These are phyloP conservation scores for Teleopsis dalmanni DNA, from an alignment of 1,140 invertebrate genomes.

Conservation along the genomic window DNA sequence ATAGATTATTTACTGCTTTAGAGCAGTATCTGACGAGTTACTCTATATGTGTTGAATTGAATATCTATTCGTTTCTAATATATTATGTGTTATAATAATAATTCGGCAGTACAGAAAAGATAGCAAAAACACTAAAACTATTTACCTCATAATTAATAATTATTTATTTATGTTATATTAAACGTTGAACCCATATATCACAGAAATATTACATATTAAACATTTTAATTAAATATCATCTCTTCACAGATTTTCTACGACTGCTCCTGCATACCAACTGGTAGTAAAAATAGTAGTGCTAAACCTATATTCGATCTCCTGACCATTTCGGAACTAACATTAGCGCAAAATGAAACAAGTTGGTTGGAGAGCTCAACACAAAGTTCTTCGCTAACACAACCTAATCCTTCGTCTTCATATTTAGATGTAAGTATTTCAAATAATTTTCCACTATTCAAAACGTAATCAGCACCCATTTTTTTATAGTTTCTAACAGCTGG, in stretches of 20 bases:
- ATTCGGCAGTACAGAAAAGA: too few species aligned
- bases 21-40: too few species aligned
- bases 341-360: neutral
- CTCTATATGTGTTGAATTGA: too few species aligned
- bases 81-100: too few species aligned
- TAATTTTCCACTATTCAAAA: neutral
- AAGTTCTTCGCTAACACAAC: too few species aligned
- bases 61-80: too few species aligned
- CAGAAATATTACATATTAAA: too few species aligned
- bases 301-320: slow-evolving; percentile 21
- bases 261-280: slow-evolving; percentile 49
- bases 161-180: too few species aligned
- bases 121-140: too few species aligned
- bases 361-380: neutral
- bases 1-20: too few species aligned
- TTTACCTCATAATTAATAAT: too few species aligned
- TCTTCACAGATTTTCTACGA: slow-evolving; percentile 46
- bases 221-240: neutral
- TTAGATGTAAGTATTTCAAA: slow-evolving; percentile 1
- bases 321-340: slow-evolving; percentile 20
- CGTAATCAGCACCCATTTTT: neutral
- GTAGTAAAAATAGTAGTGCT: slow-evolving; percentile 10
- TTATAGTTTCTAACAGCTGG: slow-evolving; percentile 26
- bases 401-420: neutral
- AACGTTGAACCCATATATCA: too few species aligned